Percentiles rank a stretch among this genome's conserved stretches.
These are phyloP conservation scores for Meloidogyne exigua DNA, from an alignment of 1,140 invertebrate species.

Conservation along the genomic window DNA sequence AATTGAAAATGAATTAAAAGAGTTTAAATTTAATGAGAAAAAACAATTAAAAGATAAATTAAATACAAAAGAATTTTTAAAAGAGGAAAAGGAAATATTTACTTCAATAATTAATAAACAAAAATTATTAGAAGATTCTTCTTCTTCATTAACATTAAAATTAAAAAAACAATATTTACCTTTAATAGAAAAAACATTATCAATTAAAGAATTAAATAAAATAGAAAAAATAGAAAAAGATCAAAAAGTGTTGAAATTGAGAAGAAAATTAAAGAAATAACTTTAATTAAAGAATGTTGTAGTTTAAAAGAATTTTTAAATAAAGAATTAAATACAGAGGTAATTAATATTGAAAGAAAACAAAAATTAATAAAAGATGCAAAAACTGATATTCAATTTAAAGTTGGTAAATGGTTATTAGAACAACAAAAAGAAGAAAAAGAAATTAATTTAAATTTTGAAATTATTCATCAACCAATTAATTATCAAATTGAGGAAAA, in stretches of 20 bases:
- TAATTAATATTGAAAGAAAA: not conserved
- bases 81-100: not conserved
- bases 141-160: not conserved
- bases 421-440: not conserved
- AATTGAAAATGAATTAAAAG: conserved; percentile 3
- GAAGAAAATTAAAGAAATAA: not conserved
- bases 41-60: not conserved
- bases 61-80: not conserved
- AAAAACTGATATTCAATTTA: not conserved
- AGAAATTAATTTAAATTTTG: not conserved
- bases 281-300: not conserved
- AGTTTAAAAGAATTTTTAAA: conserved; percentile 5
- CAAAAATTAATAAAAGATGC: conserved; percentile 5
- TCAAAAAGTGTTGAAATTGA: not conserved
- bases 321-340: not conserved
- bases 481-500: not conserved
- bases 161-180: not conserved
- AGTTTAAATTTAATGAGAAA: conserved; percentile 6
- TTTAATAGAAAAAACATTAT: not conserved
- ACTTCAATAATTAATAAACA: not conserved
- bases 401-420: conserved; percentile 4
- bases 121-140: not conserved
- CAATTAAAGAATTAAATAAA: conserved; percentile 1
- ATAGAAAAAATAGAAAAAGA: not conserved
- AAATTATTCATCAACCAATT: not conserved